Percentiles rank a stretch among this genome's conserved stretches.
phyloP scores from a whole-genome alignment of 2,888 invertebrate genomes.

The Incurvaria masculella region DNA sequence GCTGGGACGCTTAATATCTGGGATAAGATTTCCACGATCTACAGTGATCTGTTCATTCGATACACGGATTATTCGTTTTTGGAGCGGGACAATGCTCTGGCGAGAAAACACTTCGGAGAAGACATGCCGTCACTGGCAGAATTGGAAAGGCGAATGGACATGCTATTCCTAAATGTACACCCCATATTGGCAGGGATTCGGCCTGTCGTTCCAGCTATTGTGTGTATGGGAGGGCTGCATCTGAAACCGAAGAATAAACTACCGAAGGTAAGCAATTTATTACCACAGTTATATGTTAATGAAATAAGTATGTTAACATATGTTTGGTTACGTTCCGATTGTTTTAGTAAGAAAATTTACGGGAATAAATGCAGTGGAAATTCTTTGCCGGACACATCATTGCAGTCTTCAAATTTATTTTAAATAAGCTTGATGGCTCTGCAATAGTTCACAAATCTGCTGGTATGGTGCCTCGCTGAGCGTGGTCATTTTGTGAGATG shows the following conservation, averaged over 20 bases:
- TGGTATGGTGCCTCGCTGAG: too few relatives aligned
- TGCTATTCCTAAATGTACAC: conserved; percentile 37
- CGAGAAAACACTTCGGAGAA: conserved; percentile 17
- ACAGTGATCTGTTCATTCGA: conserved; percentile 2
- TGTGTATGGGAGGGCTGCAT: conserved; percentile 39
- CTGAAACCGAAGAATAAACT: conserved; percentile 29
- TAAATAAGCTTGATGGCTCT: too few relatives aligned
- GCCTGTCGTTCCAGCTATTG: conserved; percentile 32
- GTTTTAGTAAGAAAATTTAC: too few relatives aligned
- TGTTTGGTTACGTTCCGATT: too few relatives aligned
- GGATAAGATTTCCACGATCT: conserved; percentile 2
- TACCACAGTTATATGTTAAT: too few relatives aligned
- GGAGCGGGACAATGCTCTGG: conserved; percentile 10
- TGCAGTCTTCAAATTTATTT: too few relatives aligned
- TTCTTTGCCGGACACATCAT: too few relatives aligned
- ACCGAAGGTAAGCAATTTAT: conserved; percentile 34
- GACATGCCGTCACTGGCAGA: conserved; percentile 14
- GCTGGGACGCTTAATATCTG: conserved; percentile 19
- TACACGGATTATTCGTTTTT: conserved; percentile 2
- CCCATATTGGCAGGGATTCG: conserved; percentile 27
- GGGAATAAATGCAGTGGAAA: too few relatives aligned
- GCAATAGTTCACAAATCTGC: too few relatives aligned
- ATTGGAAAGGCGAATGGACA: conserved; percentile 23
- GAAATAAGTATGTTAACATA: conserved; percentile 5
- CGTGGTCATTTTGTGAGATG: too few relatives aligned